These are phyloP conservation scores for Hyla sarda DNA, from an alignment of 2,113 vertebrate species.

Conservation along the genomic window DNA sequence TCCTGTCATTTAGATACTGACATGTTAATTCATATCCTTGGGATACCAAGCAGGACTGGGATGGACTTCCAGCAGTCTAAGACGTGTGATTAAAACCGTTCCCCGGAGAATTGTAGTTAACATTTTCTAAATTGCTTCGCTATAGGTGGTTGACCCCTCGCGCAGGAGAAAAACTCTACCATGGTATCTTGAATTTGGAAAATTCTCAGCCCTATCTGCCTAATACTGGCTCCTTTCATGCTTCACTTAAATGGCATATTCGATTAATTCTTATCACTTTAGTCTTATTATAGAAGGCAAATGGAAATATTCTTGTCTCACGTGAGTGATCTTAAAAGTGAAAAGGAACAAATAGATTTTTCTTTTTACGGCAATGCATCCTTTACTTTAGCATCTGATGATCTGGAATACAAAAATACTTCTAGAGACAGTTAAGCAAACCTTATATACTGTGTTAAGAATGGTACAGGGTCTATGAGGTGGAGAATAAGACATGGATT, in stretches of 20 bases:
- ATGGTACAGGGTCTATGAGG: too few species aligned
- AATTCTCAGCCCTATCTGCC: constrained; percentile 33
- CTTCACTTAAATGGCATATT: constrained; percentile 43
- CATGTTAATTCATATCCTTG: neutral
- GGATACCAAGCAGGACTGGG: neutral
- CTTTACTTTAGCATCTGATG: neutral
- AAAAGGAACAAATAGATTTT: neutral
- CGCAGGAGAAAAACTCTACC: constrained; percentile 13
- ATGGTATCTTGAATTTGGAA: constrained; percentile 40
- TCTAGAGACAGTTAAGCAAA: neutral
- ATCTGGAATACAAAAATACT: neutral
- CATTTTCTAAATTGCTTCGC: constrained; percentile 39
- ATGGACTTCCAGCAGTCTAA: neutral
- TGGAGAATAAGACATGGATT: too few species aligned
- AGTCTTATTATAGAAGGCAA: constrained; percentile 36
- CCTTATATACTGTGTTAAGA: neutral
- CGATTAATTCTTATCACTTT: constrained; percentile 53
- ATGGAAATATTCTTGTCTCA: constrained; percentile 30
- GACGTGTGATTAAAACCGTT: neutral
- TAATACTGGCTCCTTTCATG: constrained; percentile 30
- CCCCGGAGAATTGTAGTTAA: constrained; percentile 34
- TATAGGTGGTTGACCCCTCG: constrained; percentile 35
- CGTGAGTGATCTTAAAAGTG: neutral
- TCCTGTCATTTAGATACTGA: neutral
- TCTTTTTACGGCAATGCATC: neutral